Base-by-base conservation (phyloP, 2,113 vertebrate species). In the Percopsis transmontana region DNA sequence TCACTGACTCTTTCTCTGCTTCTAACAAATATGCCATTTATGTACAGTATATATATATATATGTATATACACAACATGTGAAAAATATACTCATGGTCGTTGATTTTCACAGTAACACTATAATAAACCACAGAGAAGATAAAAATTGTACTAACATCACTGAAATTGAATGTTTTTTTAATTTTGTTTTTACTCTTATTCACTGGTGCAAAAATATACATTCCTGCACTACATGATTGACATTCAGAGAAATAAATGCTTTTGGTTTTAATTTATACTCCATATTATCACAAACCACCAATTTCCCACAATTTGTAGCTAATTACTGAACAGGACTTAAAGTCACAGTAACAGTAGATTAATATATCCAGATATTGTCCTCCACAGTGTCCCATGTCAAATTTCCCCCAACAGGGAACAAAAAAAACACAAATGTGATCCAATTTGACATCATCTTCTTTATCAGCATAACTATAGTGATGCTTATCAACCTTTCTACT, bases 121-220 rank as follows among this genome's bases (percentile, higher is more conserved):
- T 56, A 27, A 64, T 47, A 56, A 57, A 58, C 50, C 51, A 70
- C 70, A 73, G 42, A 53, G 33, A 62, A 74, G 63, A 54, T 74
- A 62, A 63, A 74, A 77, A 66, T 42, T 58, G 45, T 68, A 76
- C 68, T 66, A 71, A 79, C 60, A 68, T 83, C 60, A 81, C 60
- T 33, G 76, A 77, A 76, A 77, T 68, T 72, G 77, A 79, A 81
- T 87, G 77, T 81, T 42, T 40, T 57, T 58, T 33, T 33, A 7
- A 33, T 33, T 33, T 33, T 33, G 3, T 23, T 52, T 45, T 52
- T 66, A 74, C 44, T 62, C 24, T 19, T 62, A 14, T 62, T 50
- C 54, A 11, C 50, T 66, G 77, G 69, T 81, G 77, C 72, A 79
- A 83, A 77, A 72, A 80, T 47, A 70, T 70, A 81, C 68, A 73